Evolutionary conservation across 2,113 vertebrate species (phyloP).

Genomic region (Chiloscyllium plagiosum): DNA sequence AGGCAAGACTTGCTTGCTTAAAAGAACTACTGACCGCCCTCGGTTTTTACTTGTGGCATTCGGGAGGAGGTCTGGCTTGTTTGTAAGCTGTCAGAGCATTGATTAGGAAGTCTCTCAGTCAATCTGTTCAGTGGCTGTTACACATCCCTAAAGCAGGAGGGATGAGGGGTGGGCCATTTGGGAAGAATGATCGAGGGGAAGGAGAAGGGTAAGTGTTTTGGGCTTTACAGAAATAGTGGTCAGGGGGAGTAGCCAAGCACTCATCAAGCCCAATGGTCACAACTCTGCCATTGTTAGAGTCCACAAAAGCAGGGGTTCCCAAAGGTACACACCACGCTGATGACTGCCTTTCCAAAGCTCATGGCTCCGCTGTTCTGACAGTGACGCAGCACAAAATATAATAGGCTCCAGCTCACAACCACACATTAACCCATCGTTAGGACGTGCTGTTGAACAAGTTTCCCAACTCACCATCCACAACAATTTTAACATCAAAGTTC

Average conservation of each 20-base stretch:
- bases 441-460: not conserved
- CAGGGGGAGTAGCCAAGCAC: not conserved
- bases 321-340: not conserved
- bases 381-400: too few relatives aligned
- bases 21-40: not conserved
- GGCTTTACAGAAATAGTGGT: too few relatives aligned
- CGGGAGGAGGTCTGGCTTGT: too few relatives aligned
- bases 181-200: too few relatives aligned
- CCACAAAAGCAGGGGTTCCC: not conserved
- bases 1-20: not conserved
- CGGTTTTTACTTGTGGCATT: not conserved
- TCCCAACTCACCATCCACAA: slow-evolving; percentile 40
- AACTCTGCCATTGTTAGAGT: not conserved
- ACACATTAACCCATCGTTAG: not conserved
- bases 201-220: too few relatives aligned
- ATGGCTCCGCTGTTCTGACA: too few relatives aligned
- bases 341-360: too few relatives aligned
- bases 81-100: too few relatives aligned
- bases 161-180: not conserved
- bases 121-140: too few relatives aligned
- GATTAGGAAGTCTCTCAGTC: too few relatives aligned
- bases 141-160: not conserved
- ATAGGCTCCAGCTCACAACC: too few relatives aligned
- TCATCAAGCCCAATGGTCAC: not conserved
- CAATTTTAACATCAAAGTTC: not conserved